Base-by-base conservation (phyloP, 2,113 vertebrate genomes). In the Percopsis transmontana region DNA sequence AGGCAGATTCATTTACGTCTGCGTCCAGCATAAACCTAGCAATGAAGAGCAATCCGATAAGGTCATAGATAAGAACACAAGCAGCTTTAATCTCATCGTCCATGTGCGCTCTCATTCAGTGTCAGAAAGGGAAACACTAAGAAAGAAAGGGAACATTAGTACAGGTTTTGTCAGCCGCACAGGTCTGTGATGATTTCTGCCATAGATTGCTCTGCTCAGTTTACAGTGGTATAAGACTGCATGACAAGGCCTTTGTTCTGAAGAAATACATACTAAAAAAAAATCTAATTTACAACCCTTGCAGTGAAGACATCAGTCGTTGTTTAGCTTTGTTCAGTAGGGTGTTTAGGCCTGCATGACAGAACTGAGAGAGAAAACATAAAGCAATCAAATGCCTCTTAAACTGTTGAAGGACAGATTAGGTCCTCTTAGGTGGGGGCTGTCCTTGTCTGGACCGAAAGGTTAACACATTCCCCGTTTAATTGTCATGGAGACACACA, bases 31-130 rank as follows among this genome's bases (percentile, higher is more conserved):
- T 83, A 89, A 89, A 86, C 85, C 84, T 81, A 77, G 76, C 82
- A 77, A 86, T 84, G 77, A 86, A 80, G 71, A 80, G 65, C 68
- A 70, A 83, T 84, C 79, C 62, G 83, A 89, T 87, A 82, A 84
- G 78, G 81, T 77, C 75, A 70, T 15, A 76, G 64, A 66, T 62
- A 70, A 48, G 73, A 85, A 72, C 63, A 69, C 72, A 52, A 69
- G 65, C 62, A 9, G 79, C 83, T 88, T 86, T 86, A 63, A 83
- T 86, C 80, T 79, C 63, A 1, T 2, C 21, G 62, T 72, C 62
- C 69, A 1, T 72, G 62, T 73, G 78, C 27, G 5, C 5, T 4
- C 27, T 33, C 27, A 33, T 6, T 33, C 27, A 33, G 27, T 7
- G 8, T 33, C n/a, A 5, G 27, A 7, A 33, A 33, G 3, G 27